Evolutionary conservation across 2,113 vertebrate genomes (phyloP), one percentile per base, ranked within the genome.

Genomic region (Pseudolaguvia tuberculata): DNA sequence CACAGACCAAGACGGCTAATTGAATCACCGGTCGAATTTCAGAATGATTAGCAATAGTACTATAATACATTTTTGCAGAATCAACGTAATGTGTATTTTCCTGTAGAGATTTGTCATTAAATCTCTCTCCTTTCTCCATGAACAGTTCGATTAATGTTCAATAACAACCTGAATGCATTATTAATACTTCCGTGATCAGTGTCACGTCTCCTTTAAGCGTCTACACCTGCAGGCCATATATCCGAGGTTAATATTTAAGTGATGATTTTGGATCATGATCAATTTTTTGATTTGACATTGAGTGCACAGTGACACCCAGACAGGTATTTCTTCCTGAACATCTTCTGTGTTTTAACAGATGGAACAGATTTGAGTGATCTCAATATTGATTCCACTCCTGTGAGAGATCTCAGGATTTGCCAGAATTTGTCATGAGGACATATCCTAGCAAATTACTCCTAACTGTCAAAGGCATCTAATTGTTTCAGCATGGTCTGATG

Each of bases 401-500:
- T 74, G 73, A 70, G 59, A 31, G 53, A 39, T 23, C 18, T 71
- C 52, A 67, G 57, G 18, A 48, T 67, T 63, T 65, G 81, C 81
- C 84, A 83, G 31, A 77, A 81, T 82, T 76, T 25, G 42, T 57
- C 62, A 61, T 35, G 1, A 68, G 82, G 80, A 77, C 74, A 14
- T 51, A 71, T 47, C 29, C 62, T 70, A 69, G 78, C 78, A 80
- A 83, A 73, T 78, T 79, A 74, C 81, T 70, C 79, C 70, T 42
- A 20, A 66, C 55, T 29, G 75, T 80, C 79, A 56, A 67, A 23
- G 81, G 63, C 67, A 0, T 77, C 53, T 83, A 84, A 82, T 79
- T 69, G 72, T 25, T 84, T 84, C 83, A 84, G 11, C 53, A 82
- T 85, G 85, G 78, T 48, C 23, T 5, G 78, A 81, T 73, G 75